Conservation (phyloP, 2,888 invertebrate genomes). For the Oligia strigilis region DNA sequence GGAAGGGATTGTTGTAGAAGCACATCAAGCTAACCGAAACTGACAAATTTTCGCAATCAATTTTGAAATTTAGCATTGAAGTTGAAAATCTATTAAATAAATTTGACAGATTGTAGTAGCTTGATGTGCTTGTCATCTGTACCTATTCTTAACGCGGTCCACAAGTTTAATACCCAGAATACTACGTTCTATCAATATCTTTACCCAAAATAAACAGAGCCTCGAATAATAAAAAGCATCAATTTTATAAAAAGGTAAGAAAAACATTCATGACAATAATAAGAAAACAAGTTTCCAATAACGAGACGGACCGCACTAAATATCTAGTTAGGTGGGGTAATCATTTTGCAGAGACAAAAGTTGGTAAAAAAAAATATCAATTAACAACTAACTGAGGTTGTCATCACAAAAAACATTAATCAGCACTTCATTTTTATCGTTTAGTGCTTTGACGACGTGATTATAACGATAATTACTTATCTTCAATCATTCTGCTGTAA, state of each 20-base stretch:
- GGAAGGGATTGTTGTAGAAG: too few species aligned
- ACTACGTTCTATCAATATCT: neutral
- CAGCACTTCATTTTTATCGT: constrained; percentile 14
- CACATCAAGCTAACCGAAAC: too few species aligned
- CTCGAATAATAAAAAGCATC: neutral
- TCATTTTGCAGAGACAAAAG: neutral
- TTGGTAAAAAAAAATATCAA: neutral
- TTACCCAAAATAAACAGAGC: neutral
- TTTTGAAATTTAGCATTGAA: too few species aligned
- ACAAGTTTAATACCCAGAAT: too few species aligned
- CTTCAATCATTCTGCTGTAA: neutral
- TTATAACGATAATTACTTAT: neutral
- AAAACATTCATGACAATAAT: neutral
- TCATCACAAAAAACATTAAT: constrained; percentile 25
- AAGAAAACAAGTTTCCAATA: constrained; percentile 6
- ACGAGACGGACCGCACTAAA: neutral
- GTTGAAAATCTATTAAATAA: too few species aligned
- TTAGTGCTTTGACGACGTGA: neutral
- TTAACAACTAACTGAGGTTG: constrained; percentile 9
- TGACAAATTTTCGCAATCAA: too few species aligned
- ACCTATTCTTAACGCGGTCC: too few species aligned
- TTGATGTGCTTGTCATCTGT: too few species aligned
- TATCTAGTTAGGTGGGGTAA: constrained; percentile 6
- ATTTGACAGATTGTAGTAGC: too few species aligned
- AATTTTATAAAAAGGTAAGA: neutral